Conservation (phyloP, 1,140 invertebrate species). For the Lasioglossum albipes region DNA sequence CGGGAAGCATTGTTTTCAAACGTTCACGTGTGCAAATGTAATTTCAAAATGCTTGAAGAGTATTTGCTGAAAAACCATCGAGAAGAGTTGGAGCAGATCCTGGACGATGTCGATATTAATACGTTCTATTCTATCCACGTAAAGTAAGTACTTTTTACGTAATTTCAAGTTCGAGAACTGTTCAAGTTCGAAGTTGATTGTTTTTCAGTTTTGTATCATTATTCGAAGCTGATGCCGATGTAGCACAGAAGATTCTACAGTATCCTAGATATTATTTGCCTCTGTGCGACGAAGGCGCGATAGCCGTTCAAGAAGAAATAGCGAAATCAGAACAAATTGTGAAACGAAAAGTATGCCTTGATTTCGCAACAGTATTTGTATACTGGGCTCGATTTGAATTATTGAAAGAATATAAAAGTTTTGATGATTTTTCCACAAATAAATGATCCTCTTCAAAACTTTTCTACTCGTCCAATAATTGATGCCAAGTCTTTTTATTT, state of each 20-base stretch:
- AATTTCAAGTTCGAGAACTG: not conserved
- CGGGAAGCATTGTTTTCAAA: too few species aligned
- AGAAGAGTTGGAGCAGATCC: slow-evolving; percentile 76
- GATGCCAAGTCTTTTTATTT: slow-evolving; percentile 78
- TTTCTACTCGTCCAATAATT: not conserved
- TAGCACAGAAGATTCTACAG: slow-evolving; percentile 82
- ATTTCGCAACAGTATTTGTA: slow-evolving; percentile 75
- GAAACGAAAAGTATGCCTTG: slow-evolving; percentile 83
- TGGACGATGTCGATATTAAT: slow-evolving; percentile 71
- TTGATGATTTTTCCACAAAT: not conserved
- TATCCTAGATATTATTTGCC: slow-evolving; percentile 81
- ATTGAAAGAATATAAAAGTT: slow-evolving; percentile 62
- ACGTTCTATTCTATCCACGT: slow-evolving; percentile 78
- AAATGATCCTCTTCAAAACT: too few species aligned
- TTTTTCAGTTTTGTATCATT: slow-evolving; percentile 83
- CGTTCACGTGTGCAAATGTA: not conserved
- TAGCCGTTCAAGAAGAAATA: slow-evolving; percentile 83
- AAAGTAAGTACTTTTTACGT: slow-evolving; percentile 73
- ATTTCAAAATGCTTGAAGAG: slow-evolving; percentile 68
- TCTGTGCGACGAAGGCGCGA: slow-evolving; percentile 83
- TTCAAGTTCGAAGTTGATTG: not conserved
- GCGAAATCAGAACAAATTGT: slow-evolving; percentile 78
- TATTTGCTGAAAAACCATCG: slow-evolving; percentile 73
- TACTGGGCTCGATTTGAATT: too few species aligned
- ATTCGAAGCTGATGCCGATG: slow-evolving; percentile 81